Conservation (phyloP, 2,113 vertebrate genomes). For the Gymnogyps californianus region DNA sequence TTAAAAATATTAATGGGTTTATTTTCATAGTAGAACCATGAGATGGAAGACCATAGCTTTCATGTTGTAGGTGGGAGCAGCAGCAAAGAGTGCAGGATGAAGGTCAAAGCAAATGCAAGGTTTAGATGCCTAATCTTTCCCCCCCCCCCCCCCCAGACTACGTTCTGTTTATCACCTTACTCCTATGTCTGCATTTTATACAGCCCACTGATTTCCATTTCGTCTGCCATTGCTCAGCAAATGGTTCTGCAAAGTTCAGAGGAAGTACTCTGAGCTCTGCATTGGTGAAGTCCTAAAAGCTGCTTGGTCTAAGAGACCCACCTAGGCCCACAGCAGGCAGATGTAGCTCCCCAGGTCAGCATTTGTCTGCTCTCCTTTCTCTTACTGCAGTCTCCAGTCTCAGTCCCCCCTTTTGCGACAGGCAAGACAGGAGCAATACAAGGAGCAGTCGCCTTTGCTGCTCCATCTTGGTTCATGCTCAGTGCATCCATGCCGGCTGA, state of each 20-base stretch:
- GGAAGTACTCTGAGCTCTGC: neutral
- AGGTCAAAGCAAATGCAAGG: neutral
- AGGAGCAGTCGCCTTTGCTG: neutral
- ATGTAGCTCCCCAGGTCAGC: neutral
- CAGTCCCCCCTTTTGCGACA: neutral
- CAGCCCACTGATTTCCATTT: neutral
- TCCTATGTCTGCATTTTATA: neutral
- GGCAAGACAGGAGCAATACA: neutral
- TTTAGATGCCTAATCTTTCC: neutral
- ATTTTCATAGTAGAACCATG: conserved; percentile 4
- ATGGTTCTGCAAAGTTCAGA: neutral
- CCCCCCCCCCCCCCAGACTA: neutral
- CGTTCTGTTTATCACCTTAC: neutral
- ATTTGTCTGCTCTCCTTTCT: neutral
- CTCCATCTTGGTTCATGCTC: neutral
- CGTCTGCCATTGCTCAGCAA: neutral
- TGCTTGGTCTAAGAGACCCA: neutral
- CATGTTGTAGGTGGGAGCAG: neutral
- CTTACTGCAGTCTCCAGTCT: neutral
- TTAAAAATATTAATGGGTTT: conserved; percentile 46
- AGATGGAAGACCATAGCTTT: neutral
- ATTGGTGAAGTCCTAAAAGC: neutral
- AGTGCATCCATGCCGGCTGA: neutral
- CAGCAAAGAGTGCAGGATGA: neutral
- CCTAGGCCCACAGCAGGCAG: neutral